phyloP scores from a whole-genome alignment of 2,113 vertebrate species.

The Nycticryphes semicollaris region DNA sequence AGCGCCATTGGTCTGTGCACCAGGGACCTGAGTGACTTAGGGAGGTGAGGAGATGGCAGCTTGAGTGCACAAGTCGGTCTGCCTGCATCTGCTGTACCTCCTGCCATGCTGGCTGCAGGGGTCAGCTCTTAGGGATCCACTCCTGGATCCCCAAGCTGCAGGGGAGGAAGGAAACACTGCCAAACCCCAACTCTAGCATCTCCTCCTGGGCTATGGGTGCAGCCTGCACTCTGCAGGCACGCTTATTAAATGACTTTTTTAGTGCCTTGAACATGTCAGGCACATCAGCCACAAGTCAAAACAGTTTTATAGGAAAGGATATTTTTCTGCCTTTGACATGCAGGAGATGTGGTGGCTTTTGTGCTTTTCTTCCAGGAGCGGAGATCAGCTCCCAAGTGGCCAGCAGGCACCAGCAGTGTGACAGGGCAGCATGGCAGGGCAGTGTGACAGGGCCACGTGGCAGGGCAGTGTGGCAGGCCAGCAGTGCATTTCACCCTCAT shows the following conservation, averaged over 20 bases:
- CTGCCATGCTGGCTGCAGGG: neutral
- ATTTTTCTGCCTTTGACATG: neutral
- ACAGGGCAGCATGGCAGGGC: neutral
- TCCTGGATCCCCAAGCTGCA: neutral
- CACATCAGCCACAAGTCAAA: neutral
- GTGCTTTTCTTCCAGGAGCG: neutral
- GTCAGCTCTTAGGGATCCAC: neutral
- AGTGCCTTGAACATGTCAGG: neutral
- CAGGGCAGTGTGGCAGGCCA: neutral
- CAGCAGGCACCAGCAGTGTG: neutral
- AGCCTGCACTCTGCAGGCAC: neutral
- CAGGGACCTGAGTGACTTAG: neutral
- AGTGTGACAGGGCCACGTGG: fast-evolving
- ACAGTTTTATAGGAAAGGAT: neutral
- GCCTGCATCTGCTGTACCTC: neutral
- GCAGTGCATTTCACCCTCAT: fast-evolving
- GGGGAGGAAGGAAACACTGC: neutral
- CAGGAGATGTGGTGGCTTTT: fast-evolving
- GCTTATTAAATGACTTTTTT: neutral
- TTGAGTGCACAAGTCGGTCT: neutral
- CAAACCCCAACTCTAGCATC: neutral
- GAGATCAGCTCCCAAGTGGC: fast-evolving
- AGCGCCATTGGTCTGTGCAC: fast-evolving
- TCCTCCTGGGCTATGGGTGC: neutral
- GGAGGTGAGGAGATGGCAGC: neutral